These are phyloP conservation scores for Gymnorhina tibicen DNA, from an alignment of 2,113 vertebrate genomes.

Conservation along the genomic window DNA sequence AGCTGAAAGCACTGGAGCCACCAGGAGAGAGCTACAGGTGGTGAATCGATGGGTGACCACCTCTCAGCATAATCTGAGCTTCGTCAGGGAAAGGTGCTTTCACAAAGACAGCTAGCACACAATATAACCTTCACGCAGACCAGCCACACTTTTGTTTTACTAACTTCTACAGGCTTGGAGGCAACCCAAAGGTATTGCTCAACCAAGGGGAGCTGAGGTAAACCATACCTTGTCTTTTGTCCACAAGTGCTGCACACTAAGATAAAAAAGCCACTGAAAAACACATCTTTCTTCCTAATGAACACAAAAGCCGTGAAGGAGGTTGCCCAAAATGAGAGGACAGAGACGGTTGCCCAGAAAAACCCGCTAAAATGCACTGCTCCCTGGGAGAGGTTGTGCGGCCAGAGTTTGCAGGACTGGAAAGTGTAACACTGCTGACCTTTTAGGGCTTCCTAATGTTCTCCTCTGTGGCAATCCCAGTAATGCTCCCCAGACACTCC, in stretches of 20 bases:
- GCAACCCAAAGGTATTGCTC: neutral
- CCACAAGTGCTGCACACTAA: neutral
- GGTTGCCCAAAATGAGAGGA: neutral
- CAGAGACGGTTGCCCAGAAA: neutral
- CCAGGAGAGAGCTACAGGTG: neutral
- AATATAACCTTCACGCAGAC: neutral
- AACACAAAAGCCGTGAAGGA: fast-evolving
- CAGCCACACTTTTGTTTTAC: neutral
- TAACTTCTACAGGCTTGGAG: neutral
- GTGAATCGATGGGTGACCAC: neutral
- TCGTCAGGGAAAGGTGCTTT: neutral
- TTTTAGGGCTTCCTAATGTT: neutral
- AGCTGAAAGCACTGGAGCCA: neutral
- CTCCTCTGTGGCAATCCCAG: neutral
- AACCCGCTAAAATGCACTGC: neutral
- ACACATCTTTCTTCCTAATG: neutral
- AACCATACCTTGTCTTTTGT: neutral
- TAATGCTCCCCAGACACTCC: neutral
- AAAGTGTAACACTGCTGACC: neutral
- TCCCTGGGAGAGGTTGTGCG: neutral
- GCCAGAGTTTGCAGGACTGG: neutral
- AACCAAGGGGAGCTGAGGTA: neutral
- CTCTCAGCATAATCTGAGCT: neutral
- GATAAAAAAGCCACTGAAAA: neutral
- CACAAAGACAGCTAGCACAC: fast-evolving